Conservation (phyloP, 2,797 vertebrate species). For the Distichodus sexfasciatus region DNA sequence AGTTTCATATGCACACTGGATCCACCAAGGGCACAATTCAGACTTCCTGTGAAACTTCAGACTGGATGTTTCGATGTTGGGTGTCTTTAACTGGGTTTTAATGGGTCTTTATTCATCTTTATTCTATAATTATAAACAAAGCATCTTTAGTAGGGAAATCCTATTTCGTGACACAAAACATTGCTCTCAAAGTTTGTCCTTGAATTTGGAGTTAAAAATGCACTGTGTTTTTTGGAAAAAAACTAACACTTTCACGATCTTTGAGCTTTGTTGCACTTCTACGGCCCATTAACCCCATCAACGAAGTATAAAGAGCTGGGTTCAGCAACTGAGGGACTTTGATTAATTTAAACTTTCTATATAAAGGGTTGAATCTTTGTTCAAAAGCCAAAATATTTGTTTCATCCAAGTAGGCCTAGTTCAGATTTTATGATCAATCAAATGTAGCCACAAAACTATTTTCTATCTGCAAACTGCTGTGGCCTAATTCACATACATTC, state of each 20-base stretch:
- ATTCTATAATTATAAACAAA: conserved; percentile 1
- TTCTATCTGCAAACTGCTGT: conserved; percentile 47
- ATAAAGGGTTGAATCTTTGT: conserved; percentile 17
- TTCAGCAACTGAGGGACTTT: conserved; percentile 2
- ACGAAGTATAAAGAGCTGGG: neutral
- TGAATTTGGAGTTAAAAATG: neutral
- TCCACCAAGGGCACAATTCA: conserved; percentile 28
- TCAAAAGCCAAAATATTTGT: conserved; percentile 43
- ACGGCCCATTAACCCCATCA: conserved; percentile 4
- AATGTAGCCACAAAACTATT: conserved; percentile 55
- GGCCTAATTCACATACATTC: conserved; percentile 45
- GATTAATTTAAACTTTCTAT: conserved; percentile 21
- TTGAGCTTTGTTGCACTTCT: conserved; percentile 20
- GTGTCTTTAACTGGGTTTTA: conserved; percentile 21
- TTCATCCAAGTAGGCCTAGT: conserved; percentile 38
- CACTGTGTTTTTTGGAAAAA: conserved; percentile 13
- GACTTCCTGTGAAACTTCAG: conserved; percentile 26
- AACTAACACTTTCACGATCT: neutral
- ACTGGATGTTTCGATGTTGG: conserved; percentile 33
- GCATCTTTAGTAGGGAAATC: neutral
- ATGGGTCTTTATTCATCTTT: neutral
- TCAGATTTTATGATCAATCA: conserved; percentile 45
- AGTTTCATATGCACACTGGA: conserved; percentile 32
- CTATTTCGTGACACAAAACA: neutral
- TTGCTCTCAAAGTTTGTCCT: neutral